Evolutionary conservation across 2,888 invertebrate genomes (phyloP).

Genomic region (Lomographa bimaculata): DNA sequence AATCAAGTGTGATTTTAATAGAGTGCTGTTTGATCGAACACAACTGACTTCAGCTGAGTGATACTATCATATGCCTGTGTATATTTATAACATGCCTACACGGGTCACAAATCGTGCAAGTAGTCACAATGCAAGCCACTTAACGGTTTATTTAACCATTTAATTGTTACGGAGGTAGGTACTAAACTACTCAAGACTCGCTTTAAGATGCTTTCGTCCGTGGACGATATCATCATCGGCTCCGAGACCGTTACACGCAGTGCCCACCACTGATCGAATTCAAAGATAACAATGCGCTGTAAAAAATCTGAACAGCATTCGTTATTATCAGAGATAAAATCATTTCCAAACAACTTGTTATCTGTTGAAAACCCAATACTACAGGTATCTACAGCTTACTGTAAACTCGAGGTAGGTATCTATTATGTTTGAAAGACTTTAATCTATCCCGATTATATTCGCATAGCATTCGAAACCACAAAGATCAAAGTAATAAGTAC

Average conservation of each 20-base stretch:
- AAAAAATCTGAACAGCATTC: conserved; percentile 35
- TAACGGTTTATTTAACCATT: conserved; percentile 52
- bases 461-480: conserved; percentile 50
- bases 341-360: conserved; percentile 48
- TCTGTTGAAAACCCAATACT: conserved; percentile 35
- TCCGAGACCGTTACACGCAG: conserved; percentile 45
- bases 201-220: too few relatives aligned
- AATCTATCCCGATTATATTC: conserved; percentile 51
- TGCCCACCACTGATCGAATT: conserved; percentile 35
- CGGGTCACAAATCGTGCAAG: conserved; percentile 33
- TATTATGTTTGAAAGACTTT: conserved; percentile 46
- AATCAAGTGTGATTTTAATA: conserved; percentile 77
- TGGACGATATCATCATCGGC: conserved; percentile 50
- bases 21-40: conserved; percentile 58
- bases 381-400: too few relatives aligned
- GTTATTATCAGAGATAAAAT: conserved; percentile 36
- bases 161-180: too few relatives aligned
- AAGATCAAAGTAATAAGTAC: conserved; percentile 58
- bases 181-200: too few relatives aligned
- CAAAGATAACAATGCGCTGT: conserved; percentile 35
- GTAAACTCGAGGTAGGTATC: conserved; percentile 27
- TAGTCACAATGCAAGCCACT: conserved; percentile 41
- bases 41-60: conserved; percentile 24
- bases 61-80: neutral
- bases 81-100: too few relatives aligned